Evolutionary conservation across 30 jellyfish, hydroid and myxozoan genomes (phyloP), one percentile per base, ranked within the genome.

Genomic region (Hydractinia symbiolongicarpus): DNA sequence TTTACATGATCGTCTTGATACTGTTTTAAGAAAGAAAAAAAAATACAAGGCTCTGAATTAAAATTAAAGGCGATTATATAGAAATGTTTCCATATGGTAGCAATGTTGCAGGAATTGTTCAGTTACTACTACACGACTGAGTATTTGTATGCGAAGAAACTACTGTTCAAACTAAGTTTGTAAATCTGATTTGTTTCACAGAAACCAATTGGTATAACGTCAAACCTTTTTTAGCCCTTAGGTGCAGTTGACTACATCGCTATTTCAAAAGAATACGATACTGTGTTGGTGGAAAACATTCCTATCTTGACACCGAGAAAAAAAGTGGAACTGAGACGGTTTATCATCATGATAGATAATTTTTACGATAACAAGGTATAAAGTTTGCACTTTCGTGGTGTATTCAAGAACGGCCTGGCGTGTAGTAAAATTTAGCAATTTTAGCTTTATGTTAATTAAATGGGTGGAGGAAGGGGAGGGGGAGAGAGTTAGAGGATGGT

Each of bases 161-260:
- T 30, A 30, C 44, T 30, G 44, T 30, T 30, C 44, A 30, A 30
- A 30, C 1, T 30, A 30, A 30, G 44, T 30, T 30, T 30, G 44
- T 30, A 30, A 30, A 30, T 2, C 44, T 2, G 44, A 30, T 30
- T 30, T 30, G 2, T 30, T 30, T 30, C 44, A 30, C 66, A 55
- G 4, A 21, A 15, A 30, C 4, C 53, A 14, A 14, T 19, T 9
- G 58, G 30, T 53, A 5, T 9, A 54, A 11, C 82, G 30, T 20
- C 53, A n/a, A n/a, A 15, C 2, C 10, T 9, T 0, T 49, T 66
- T 69, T 61, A 86, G 95, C 93, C 95, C 9, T 80, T 81, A 44
- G 98, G 98, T 8, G 95, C 96, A 51, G 98, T 95, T 4, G 98
- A 93, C 73, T 93, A 83, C 72, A 21, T 93, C 53, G 96, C 90